phyloP scores from a whole-genome alignment of 2,797 vertebrate species.

The Liasis olivaceus region DNA sequence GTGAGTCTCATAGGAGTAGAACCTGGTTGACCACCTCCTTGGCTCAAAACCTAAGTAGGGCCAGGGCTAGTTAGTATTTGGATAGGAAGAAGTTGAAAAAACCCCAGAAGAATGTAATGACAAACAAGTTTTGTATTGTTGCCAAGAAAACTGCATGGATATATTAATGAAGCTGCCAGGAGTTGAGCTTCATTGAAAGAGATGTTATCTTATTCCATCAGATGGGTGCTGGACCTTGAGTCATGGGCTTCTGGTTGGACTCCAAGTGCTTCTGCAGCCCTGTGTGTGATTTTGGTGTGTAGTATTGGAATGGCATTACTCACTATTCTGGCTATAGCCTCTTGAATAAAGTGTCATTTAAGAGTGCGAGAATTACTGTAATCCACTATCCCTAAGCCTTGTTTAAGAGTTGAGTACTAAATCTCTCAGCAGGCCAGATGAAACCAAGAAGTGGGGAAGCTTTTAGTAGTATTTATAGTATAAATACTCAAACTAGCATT shows the following conservation, averaged over 20 bases:
- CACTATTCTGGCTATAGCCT: neutral
- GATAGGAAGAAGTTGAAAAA: neutral
- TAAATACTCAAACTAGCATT: neutral
- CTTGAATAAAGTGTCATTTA: neutral
- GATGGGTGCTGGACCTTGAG: neutral
- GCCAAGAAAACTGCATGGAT: neutral
- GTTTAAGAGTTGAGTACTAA: neutral
- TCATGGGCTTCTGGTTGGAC: neutral
- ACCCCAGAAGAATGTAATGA: neutral
- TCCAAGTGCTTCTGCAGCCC: neutral
- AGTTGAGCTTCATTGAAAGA: neutral
- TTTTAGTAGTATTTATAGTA: neutral
- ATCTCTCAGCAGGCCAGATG: neutral
- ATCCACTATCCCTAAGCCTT: neutral
- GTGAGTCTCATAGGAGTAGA: neutral
- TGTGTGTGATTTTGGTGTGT: neutral
- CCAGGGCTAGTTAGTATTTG: neutral
- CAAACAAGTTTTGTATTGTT: neutral
- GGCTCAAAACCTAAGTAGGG: neutral
- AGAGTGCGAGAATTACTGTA: neutral
- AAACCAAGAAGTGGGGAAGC: neutral
- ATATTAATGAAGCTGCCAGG: neutral
- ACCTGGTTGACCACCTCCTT: neutral
- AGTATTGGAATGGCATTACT: neutral
- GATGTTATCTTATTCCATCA: neutral